Base-by-base conservation (phyloP, 2,888 invertebrate species). In the Suillia variegata region DNA sequence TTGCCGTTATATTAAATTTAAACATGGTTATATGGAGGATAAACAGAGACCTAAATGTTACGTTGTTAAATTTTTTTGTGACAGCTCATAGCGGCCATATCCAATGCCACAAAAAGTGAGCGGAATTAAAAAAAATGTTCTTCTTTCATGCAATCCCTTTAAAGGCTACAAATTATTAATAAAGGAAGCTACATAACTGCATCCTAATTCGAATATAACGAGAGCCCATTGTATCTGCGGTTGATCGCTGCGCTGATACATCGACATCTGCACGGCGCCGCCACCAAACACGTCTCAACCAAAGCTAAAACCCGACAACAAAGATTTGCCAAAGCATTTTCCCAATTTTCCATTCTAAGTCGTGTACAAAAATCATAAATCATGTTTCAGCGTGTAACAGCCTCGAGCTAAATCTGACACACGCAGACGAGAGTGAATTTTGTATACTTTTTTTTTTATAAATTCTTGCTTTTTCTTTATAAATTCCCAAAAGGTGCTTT, bases 401-500 rank as follows among this genome's bases (percentile, higher is more conserved):
- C 58, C 47, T 17, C 15, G 17, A 48, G 38, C 54, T 26, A 31
- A 55, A 54, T 34, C 38, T 54, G 59, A 45, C 59, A 59, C 33
- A 15, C 51, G 21, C 54, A 58, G 33, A 12, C 49, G 20, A 48
- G 31, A 34, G 20, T 8, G 21, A 54, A 50, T 38, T 42, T 50
- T 33, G 45, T 15, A 26, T 51, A 26, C 42, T 17, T 17, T 56
- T 47, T 59, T 54, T 42, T 42, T 45, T 59, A 64, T 62, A 22
- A 60, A 59, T 58, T 64, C 64, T 51, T 51, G 15, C 58, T 58
- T 65, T 67, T 64, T 62, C 34, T 65, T 67, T 65, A 62, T 47
- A 52, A 61, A 58, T 63, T 62, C 59, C 61, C 63, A 60, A 63
- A 66, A 62, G 64, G 59, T 63, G 67, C 64, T 66, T 63, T 62